A percentile compares a stretch with the other conserved stretches of the same genome.
Evolutionary conservation across 2,113 vertebrate genomes (phyloP).

Genomic region (Pterophyllum scalare): DNA sequence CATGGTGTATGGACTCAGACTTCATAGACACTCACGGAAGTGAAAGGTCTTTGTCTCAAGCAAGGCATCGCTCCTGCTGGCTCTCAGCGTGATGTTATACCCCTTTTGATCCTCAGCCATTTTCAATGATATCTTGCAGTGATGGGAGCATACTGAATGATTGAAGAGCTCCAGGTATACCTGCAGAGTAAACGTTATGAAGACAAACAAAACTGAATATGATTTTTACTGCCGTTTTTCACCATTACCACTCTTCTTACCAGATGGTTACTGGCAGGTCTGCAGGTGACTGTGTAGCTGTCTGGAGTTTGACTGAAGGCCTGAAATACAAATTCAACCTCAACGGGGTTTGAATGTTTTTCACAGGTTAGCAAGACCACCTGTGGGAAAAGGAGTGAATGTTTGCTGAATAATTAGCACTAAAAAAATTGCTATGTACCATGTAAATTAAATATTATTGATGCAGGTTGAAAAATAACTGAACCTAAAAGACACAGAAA

Average conservation of each 20-base stretch:
- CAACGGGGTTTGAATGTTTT: constrained; percentile 61
- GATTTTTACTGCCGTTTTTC: not conserved
- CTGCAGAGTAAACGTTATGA: constrained; percentile 29
- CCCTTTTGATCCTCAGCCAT: constrained; percentile 76
- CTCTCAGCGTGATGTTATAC: constrained; percentile 80
- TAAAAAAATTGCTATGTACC: not conserved
- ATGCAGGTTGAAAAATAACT: not conserved
- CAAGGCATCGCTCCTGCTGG: constrained; percentile 73
- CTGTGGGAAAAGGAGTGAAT: constrained; percentile 54
- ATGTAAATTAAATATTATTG: not conserved
- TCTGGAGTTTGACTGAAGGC: constrained; percentile 75
- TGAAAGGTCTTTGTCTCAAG: constrained; percentile 79
- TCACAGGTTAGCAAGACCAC: constrained; percentile 69
- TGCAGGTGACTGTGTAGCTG: constrained; percentile 75
- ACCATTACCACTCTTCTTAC: constrained; percentile 63
- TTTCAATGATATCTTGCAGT: constrained; percentile 69
- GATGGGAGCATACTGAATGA: constrained; percentile 65
- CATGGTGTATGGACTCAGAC: not conserved
- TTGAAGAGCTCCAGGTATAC: constrained; percentile 52
- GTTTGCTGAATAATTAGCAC: not conserved
- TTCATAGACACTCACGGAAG: constrained; percentile 74
- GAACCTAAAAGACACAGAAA: not conserved
- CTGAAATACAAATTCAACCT: constrained; percentile 77
- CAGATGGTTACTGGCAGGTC: constrained; percentile 67
- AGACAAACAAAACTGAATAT: not conserved